phyloP scores from a whole-genome alignment of 2,888 invertebrate genomes.

The Charanyca ferruginea region DNA sequence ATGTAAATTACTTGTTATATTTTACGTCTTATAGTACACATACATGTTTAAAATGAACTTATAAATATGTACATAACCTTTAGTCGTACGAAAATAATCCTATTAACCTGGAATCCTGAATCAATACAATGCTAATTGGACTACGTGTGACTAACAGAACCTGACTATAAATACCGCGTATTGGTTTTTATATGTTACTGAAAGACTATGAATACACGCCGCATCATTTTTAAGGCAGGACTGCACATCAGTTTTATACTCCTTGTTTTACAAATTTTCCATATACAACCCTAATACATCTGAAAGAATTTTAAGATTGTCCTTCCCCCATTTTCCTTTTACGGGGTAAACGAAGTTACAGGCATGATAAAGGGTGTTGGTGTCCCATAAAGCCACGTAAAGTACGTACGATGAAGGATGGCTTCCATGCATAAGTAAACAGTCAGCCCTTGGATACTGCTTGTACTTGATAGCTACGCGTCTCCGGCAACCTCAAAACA shows the following conservation, averaged over 20 bases:
- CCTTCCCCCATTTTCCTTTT: conserved; percentile 29
- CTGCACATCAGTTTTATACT: not conserved
- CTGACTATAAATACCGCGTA: not conserved
- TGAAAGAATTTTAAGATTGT: conserved; percentile 17
- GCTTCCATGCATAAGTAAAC: conserved; percentile 54
- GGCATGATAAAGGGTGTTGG: conserved; percentile 37
- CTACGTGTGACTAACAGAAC: conserved; percentile 11
- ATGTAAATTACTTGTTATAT: conserved; percentile 45
- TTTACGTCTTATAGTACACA: not conserved
- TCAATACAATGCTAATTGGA: conserved; percentile 40
- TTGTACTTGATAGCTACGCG: conserved; percentile 7
- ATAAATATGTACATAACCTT: conserved; percentile 18
- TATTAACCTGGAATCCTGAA: conserved; percentile 28
- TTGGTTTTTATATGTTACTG: not conserved
- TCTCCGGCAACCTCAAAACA: not conserved
- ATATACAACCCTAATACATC: not conserved
- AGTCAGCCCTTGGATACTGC: conserved; percentile 18
- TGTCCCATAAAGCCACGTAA: conserved; percentile 37
- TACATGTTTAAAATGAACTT: conserved; percentile 14
- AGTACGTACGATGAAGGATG: conserved; percentile 40
- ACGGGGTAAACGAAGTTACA: conserved; percentile 42
- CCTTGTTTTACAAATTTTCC: not conserved
- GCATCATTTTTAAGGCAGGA: not conserved
- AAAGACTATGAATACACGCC: conserved; percentile 3
- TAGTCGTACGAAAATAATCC: conserved; percentile 16